phyloP scores from a whole-genome alignment of 30 jellyfish, hydroid and myxozoan species.

The Aurelia aurita region DNA sequence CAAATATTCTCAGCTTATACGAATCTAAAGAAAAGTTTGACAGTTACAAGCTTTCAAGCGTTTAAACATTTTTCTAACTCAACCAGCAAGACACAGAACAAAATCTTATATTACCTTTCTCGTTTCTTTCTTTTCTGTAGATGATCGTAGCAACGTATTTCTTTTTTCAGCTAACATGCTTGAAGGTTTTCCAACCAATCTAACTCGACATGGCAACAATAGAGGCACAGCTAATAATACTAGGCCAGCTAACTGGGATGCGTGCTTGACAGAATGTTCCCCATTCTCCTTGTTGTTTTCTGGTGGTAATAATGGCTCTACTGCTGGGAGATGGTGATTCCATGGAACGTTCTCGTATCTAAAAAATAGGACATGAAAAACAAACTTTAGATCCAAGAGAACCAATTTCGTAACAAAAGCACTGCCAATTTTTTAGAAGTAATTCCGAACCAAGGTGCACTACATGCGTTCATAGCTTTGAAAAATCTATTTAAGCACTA shows the following conservation, averaged over 20 bases:
- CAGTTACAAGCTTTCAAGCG: no score
- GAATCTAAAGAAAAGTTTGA: no score
- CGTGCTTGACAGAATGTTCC: constrained; percentile 30
- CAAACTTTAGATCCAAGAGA: not conserved
- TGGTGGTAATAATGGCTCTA: constrained; percentile 50
- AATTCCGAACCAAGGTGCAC: no score
- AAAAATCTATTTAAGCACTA: no score
- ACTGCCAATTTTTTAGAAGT: no score
- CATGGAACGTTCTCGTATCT: constrained; percentile 49
- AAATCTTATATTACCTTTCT: constrained; percentile 53
- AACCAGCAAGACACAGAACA: no score
- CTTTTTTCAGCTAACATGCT: constrained; percentile 45
- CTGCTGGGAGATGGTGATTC: constrained; percentile 59
- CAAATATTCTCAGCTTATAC: no score
- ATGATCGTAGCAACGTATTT: constrained; percentile 27
- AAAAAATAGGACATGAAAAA: not conserved
- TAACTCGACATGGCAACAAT: constrained; percentile 66
- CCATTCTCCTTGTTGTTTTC: constrained; percentile 17
- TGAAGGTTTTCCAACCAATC: constrained; percentile 56
- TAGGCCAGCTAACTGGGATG: constrained; percentile 63
- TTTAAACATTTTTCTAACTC: no score
- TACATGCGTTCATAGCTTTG: no score
- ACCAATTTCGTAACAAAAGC: not conserved
- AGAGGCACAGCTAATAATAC: constrained; percentile 63
- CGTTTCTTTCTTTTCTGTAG: constrained; percentile 71